Evolutionary conservation across 2,888 invertebrate genomes (phyloP), one percentile per base, ranked within the genome.

Genomic region (Itoplectis maculator): DNA sequence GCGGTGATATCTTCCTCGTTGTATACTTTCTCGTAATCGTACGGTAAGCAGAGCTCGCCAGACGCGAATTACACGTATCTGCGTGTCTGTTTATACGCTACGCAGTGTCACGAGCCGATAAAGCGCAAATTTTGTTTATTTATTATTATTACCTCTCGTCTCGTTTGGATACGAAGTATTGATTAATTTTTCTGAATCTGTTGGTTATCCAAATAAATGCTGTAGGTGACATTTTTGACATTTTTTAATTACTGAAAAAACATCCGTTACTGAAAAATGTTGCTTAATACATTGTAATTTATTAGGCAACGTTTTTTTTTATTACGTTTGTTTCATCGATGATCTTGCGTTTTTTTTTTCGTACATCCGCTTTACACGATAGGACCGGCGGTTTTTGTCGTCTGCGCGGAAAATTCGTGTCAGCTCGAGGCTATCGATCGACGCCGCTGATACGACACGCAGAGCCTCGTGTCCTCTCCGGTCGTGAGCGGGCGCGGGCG

Each of bases 11-110:
- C 42, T 59, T 18, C 23, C 7, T 15, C n/a, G 61, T 29, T 11
- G 40, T 66, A 45, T n/a, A 54, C 29, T 74, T 69, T 75, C 13
- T 70, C 69, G 61, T 45, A 45, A 79, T 61, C 54, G 51, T 29
- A 61, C 49, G 13, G 13, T 51, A 42, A 63, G 23, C 7, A 20
- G n/a, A n/a, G n/a, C 6, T 23, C 23, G 54, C 54, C 54, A 54
- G 54, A 23, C 54, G 54, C 20, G 23, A 15, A 6, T 47, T 49
- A 11, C 29, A 35, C 49, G 15, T 15, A 15, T 47, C 5, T 13
- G 47, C n/a, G n/a, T 29, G 29, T 29, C 5, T 29, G 29, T 49
- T 15, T 15, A 35, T 15, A 47, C 29, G 23, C 47, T 20, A 13
- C n/a, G 29, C 18, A 15, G 49, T 29, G 47, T 47, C 47, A 37